A percentile compares a stretch with the other conserved stretches of the same genome.
Conservation (phyloP, 2,888 invertebrate species). For the Himalopsyche anomala region DNA sequence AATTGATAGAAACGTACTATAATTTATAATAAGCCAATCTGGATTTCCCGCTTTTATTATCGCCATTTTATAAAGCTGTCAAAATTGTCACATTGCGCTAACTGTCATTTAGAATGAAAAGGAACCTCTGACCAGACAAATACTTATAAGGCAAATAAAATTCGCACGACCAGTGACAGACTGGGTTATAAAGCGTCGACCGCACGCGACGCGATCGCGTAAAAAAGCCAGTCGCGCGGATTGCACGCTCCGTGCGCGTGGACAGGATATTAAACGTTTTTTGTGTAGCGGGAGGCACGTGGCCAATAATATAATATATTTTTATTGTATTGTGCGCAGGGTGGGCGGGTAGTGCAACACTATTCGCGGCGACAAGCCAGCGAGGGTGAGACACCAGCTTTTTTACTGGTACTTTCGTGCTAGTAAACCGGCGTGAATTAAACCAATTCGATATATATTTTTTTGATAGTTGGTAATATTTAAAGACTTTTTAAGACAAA, state of each 20-base stretch:
- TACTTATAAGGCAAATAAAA: conserved; percentile 14
- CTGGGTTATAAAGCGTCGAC: conserved; percentile 25
- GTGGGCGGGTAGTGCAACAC: conserved; percentile 8
- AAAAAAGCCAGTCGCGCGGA: conserved; percentile 46
- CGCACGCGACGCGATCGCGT: conserved; percentile 37
- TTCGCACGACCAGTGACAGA: conserved; percentile 10
- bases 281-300: conserved; percentile 14
- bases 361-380: neutral
- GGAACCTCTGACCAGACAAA: conserved; percentile 1
- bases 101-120: conserved; percentile 13
- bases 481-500: no score
- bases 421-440: neutral
- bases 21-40: no score
- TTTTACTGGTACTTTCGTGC: neutral
- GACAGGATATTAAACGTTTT: conserved; percentile 53
- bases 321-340: conserved; percentile 49
- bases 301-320: conserved; percentile 45
- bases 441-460: no score
- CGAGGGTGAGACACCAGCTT: neutral
- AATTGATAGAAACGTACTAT: no score
- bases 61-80: neutral
- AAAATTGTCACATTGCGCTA: conserved; percentile 17
- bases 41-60: neutral
- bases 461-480: no score
- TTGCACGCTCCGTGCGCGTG: conserved; percentile 53